These are phyloP conservation scores for Archocentrus centrarchus DNA, from an alignment of 2,113 vertebrate species.

Conservation along the genomic window DNA sequence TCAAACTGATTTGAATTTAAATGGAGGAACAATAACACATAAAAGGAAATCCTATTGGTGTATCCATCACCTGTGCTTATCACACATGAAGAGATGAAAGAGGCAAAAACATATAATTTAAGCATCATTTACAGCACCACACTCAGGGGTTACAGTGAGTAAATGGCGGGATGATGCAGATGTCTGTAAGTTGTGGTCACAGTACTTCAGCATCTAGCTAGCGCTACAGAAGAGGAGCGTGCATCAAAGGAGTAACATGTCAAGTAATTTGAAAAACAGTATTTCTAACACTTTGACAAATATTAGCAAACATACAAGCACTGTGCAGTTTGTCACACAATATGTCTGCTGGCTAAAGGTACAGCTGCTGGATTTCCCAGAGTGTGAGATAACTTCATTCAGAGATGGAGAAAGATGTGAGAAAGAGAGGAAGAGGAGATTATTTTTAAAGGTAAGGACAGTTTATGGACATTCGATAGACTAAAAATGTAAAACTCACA, in stretches of 20 bases:
- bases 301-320: background rate
- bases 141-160: background rate
- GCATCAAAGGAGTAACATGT: background rate
- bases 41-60: background rate
- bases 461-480: too few species aligned
- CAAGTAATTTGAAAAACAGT: background rate
- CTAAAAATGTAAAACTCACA: too few species aligned
- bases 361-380: background rate
- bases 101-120: too few species aligned
- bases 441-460: too few species aligned
- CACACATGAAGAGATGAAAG: too few species aligned
- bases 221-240: background rate
- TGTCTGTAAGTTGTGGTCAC: background rate
- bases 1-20: conserved; percentile 2
- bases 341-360: background rate
- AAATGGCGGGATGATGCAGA: background rate
- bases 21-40: background rate
- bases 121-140: background rate
- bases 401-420: too few species aligned
- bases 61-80: too few species aligned
- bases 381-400: too few species aligned
- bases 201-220: too few species aligned
- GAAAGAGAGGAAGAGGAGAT: too few species aligned
- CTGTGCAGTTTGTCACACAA: background rate
- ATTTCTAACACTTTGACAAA: background rate